Base-by-base conservation (phyloP, 2,888 invertebrate species). In the Orchesella flavescens region DNA sequence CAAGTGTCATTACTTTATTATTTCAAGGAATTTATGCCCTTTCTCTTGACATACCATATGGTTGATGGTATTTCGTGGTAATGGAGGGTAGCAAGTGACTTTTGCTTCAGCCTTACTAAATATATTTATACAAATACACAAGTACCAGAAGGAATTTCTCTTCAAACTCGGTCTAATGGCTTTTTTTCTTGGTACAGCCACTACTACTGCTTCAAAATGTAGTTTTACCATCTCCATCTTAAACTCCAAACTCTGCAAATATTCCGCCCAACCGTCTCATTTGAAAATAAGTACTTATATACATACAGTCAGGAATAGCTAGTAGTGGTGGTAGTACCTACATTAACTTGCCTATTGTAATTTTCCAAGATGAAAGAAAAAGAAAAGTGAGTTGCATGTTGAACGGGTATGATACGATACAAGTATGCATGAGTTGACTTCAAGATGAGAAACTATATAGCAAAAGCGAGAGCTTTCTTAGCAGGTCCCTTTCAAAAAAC, bases 1-100 rank as follows among this genome's bases (percentile, higher is more conserved):
- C 74, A 74, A 81, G 74, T 81, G 68, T 55, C 80, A 74, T 74
- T 81, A 81, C 81, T 81, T 81, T 81, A 81, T 81, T 81, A 81
- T 81, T 81, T 74, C 44, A 69, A 81, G 49, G 71, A 74, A 81
- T 81, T 81, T 81, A 81, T 81, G 81, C 69, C 59, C 49, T 81
- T 69, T 81, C 68, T 24, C 74, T 53, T 74, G 68, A 69, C 68
- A 74, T 24, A 66, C 57, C 80, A 80, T 80, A 80, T 80, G 80
- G 66, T 80, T 57, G 80, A 80, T 73, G 80, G 72, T 63, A 72
- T 73, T 80, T 66, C 10, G 55, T 65, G 53, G 61, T 76, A 55
- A 63, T 24, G 46, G 15, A 21, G 63, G 43, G 73, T 65, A 24
- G 34, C 46, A 21, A 34, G 19, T 59, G 59, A 63, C 53, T 24